Base-by-base conservation (phyloP, 2,888 invertebrate species). In the Nycteola revayana region DNA sequence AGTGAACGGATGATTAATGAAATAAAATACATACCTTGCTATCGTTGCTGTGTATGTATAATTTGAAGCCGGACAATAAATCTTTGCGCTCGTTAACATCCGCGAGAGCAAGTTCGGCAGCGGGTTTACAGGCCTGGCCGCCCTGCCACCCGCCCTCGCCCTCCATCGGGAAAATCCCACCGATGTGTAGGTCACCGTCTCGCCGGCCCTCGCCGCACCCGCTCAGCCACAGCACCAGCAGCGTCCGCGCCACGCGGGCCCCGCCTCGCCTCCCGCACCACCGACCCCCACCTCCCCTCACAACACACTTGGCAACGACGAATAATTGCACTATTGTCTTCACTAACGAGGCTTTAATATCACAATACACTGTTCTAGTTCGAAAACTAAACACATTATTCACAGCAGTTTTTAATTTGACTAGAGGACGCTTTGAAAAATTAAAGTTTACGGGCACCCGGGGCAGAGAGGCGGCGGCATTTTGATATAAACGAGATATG, bases 71-170 rank as follows among this genome's bases (percentile, higher is more conserved):
- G 30, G 96, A 96, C 66, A 99, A 90, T 60, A 99, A 91, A 86
- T 97, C 95, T 43, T 92, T 92, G 59, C 94, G 91, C 32, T 92
- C 93, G 90, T 99, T 99, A 56, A 99, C 98, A 86, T 99, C 98
- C 64, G 96, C 95, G 67, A 99, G 91, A 20, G 99, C 99, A 86
- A 99, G 92, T 75, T 95, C 93, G 38, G 98, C 98, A 25, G 99
- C 99, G 21, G 99, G 99, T 91, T 96, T 95, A 87, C 99, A 99
- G 6, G 98, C 98, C 91, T 97, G 96, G 2, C 99, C 99, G 20
- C 99, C 99, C 70, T 98, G 98, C 98, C 98, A 99, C 60, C 98
- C 98, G 30, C 98, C 97, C 69, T 96, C 94, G 29, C 97, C 98
- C 36, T 93, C 94, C 90, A 99, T 98, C 22, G 99, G 99, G 83